Conservation (phyloP, 2,888 invertebrate genomes). For the Dichetophora obliterata region DNA sequence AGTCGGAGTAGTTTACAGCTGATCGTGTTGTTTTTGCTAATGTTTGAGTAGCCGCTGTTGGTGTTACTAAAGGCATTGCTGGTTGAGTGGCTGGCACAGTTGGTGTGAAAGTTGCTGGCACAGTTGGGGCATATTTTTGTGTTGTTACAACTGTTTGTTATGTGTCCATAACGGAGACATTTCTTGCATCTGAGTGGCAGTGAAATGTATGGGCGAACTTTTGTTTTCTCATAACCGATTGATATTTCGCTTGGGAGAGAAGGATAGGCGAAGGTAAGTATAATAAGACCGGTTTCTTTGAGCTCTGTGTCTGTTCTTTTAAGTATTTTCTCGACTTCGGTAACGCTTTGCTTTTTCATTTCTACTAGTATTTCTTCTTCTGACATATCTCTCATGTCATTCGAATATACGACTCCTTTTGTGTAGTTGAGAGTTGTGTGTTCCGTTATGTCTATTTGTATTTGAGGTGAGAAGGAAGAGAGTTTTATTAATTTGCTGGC, state of each 20-base stretch:
- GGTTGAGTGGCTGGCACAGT: not conserved
- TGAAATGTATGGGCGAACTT: conserved; percentile 2
- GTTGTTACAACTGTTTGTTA: not conserved
- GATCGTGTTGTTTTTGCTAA: not conserved
- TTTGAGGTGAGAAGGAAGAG: too few species aligned
- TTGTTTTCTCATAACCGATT: conserved; percentile 16
- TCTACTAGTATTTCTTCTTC: too few species aligned
- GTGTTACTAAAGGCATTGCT: not conserved
- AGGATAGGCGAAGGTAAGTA: not conserved
- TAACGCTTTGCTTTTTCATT: too few species aligned
- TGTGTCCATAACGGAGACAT: not conserved
- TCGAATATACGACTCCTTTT: too few species aligned
- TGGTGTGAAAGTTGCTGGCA: not conserved
- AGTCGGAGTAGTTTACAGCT: not conserved
- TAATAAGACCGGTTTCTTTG: conserved; percentile 7
- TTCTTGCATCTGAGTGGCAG: not conserved
- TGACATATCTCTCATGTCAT: too few species aligned
- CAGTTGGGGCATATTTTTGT: not conserved
- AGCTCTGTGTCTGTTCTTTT: not conserved
- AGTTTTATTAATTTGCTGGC: too few species aligned
- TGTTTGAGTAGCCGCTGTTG: not conserved
- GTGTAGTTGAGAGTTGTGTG: too few species aligned
- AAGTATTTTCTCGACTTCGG: too few species aligned
- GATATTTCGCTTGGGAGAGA: not conserved
- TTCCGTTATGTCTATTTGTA: too few species aligned